These are phyloP conservation scores for Tokudaia tokunoshimensis DNA, from an alignment of 2,797 vertebrate species.

Conservation along the genomic window DNA sequence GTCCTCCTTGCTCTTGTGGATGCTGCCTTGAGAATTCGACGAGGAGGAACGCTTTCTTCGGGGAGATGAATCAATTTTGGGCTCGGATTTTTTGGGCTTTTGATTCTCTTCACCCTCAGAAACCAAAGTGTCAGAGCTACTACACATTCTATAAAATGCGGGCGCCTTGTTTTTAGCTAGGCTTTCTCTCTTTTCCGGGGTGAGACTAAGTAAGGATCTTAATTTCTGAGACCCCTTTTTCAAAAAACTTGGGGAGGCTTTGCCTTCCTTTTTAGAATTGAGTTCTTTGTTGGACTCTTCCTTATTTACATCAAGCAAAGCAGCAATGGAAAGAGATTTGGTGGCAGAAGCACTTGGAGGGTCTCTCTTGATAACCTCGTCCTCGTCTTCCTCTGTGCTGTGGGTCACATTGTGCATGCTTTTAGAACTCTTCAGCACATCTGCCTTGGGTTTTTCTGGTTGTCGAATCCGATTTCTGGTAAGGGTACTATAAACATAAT, in stretches of 20 bases:
- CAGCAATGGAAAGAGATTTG: constrained; percentile 92
- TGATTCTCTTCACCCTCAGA: constrained; percentile 90
- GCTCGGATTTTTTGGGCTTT: constrained; percentile 84
- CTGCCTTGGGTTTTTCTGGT: constrained; percentile 86
- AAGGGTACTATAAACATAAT: constrained; percentile 91
- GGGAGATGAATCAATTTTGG: constrained; percentile 83
- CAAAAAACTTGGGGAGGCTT: constrained; percentile 90
- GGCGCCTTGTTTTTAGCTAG: constrained; percentile 88
- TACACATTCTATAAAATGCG: constrained; percentile 89
- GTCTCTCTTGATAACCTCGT: constrained; percentile 85
- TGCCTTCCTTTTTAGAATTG: constrained; percentile 84
- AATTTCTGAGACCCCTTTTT: constrained; percentile 94
- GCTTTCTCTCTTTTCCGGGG: constrained; percentile 92
- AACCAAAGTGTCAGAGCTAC: constrained; percentile 93
- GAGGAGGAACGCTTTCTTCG: constrained; percentile 87
- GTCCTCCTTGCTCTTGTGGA: constrained; percentile 89
- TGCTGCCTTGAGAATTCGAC: constrained; percentile 87
- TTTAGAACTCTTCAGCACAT: constrained; percentile 83
- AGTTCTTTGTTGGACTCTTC: constrained; percentile 87
- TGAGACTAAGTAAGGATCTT: constrained; percentile 93
- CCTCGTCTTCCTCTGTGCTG: constrained; percentile 87
- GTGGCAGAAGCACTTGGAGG: constrained; percentile 85
- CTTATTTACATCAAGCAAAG: constrained; percentile 86
- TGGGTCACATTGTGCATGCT: constrained; percentile 87
- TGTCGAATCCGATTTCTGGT: constrained; percentile 89